Evolutionary conservation across 2,113 vertebrate species (phyloP).

Genomic region (Myotis brandtii): DNA sequence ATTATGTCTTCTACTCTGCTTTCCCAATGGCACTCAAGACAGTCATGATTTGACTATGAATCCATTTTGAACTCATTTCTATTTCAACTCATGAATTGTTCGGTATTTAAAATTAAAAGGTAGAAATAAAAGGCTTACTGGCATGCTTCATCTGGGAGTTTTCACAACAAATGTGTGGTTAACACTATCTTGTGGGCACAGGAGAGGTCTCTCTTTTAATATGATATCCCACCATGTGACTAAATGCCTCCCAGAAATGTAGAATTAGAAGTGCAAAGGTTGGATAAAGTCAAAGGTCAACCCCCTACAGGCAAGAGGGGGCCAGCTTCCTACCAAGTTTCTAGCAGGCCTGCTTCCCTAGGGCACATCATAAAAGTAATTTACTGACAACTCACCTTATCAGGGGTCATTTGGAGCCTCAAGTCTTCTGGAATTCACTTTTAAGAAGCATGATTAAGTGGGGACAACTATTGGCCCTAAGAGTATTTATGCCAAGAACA

Average conservation of each 20-base stretch:
- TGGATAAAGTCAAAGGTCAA: slow-evolving; percentile 75
- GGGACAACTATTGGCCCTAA: slow-evolving; percentile 66
- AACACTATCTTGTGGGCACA: background rate
- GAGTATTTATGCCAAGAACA: slow-evolving; percentile 79
- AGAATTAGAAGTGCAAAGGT: slow-evolving; percentile 74
- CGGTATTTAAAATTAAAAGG: slow-evolving; percentile 51
- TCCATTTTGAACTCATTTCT: slow-evolving; percentile 34
- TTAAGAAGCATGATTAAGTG: slow-evolving; percentile 82
- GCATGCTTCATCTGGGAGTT: background rate
- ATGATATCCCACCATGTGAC: slow-evolving; percentile 30
- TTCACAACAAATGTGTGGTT: background rate
- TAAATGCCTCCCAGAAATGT: slow-evolving; percentile 60
- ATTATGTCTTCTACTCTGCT: slow-evolving; percentile 9
- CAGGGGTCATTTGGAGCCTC: slow-evolving; percentile 77
- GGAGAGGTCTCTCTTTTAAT: slow-evolving; percentile 24
- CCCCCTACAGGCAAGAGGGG: slow-evolving; percentile 59
- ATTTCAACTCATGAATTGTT: slow-evolving; percentile 39
- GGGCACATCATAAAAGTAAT: slow-evolving; percentile 81
- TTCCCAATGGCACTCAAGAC: background rate
- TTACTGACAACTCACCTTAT: slow-evolving; percentile 83
- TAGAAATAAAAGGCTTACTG: slow-evolving; percentile 38
- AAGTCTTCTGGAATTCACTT: slow-evolving; percentile 81
- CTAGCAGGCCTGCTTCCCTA: slow-evolving; percentile 69
- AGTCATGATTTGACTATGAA: slow-evolving; percentile 28
- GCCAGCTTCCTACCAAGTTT: slow-evolving; percentile 51